Base-by-base conservation (phyloP, 2,797 vertebrate species). In the Thaleichthys pacificus region DNA sequence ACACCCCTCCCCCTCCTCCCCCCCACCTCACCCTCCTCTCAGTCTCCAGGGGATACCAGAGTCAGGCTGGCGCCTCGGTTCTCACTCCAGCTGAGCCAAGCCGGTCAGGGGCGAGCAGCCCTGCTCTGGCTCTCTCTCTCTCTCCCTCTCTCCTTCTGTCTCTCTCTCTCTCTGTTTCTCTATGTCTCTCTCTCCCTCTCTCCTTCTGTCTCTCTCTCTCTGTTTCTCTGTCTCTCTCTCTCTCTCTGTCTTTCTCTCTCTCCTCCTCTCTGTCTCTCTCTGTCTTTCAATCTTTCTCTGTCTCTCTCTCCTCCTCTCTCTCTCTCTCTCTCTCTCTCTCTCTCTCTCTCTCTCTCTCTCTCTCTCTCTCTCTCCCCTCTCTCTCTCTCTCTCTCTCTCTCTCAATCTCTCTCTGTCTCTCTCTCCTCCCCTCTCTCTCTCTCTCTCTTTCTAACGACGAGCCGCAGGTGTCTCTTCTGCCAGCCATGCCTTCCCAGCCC, bases 1-100 rank as follows among this genome's bases (percentile, higher is more conserved):
- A 24, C 22, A 24, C 22, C 22, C 22, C 22, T 24, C 22, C 22
- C 22, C 22, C 22, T 24, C 22, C 22, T 24, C 22, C 22, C 24
- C 24, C 24, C 24, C 24, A 24, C 24, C 24, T 24, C 24, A 24
- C 24, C 24, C 24, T 54, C 51, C 51, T 54, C 51, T 54, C 15
- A 3, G 15, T n/a, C 51, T 54, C 66, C 19, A 68, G 61, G 30
- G 78, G 77, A 87, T 83, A 76, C 87, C 88, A 83, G 77, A 88
- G 91, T 76, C 85, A 68, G 82, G 19, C 85, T 81, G 89, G 88
- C 88, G 88, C 89, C 89, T 49, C 80, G 2, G 38, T 42, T 42
- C 0, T 69, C 77, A 21, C 83, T 86, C 76, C 80, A 75, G 77
- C 86, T 79, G 77, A 74, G 82, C 78, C 75, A 72, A 74, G 82